phyloP scores from a whole-genome alignment of 2,797 vertebrate genomes.

The Crenichthys baileyi region DNA sequence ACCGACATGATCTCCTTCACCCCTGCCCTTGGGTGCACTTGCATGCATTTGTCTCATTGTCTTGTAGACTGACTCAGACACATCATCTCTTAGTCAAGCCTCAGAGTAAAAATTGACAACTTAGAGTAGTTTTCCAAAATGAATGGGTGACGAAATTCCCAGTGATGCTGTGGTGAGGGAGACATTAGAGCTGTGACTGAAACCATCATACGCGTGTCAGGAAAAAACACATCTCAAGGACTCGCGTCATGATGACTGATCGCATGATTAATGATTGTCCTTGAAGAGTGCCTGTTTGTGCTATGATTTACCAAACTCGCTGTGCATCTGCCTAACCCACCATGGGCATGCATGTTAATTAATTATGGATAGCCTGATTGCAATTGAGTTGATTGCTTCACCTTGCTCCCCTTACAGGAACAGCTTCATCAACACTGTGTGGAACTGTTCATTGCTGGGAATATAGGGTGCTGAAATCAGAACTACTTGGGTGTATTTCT shows the following conservation, averaged over 20 bases:
- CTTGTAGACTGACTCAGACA: slow-evolving; percentile 1
- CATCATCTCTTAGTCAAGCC: slow-evolving; percentile 10
- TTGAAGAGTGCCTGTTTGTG: slow-evolving; percentile 70
- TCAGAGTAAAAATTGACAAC: slow-evolving; percentile 15
- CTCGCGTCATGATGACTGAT: slow-evolving; percentile 52
- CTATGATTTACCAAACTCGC: slow-evolving; percentile 60
- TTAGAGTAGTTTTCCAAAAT: slow-evolving; percentile 27
- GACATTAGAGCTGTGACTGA: slow-evolving; percentile 24
- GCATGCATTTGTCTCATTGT: slow-evolving; percentile 4
- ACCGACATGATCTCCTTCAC: slow-evolving; percentile 18
- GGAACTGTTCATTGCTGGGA: slow-evolving; percentile 29
- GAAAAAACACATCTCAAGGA: slow-evolving; percentile 50
- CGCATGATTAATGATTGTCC: slow-evolving; percentile 67
- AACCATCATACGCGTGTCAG: slow-evolving; percentile 17
- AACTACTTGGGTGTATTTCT: slow-evolving; percentile 28
- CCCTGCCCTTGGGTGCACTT: slow-evolving; percentile 5
- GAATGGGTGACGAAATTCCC: slow-evolving; percentile 31
- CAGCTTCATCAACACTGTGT: slow-evolving; percentile 48
- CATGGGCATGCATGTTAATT: slow-evolving; percentile 56
- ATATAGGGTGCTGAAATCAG: slow-evolving; percentile 40
- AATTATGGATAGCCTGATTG: slow-evolving; percentile 60
- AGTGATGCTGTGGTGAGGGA: slow-evolving; percentile 16
- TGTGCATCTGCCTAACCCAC: slow-evolving; percentile 42
- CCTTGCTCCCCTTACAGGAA: slow-evolving; percentile 40
- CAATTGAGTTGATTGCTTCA: slow-evolving; percentile 57